phyloP scores from a whole-genome alignment of 2,888 invertebrate species.

The Drosophila cognata region DNA sequence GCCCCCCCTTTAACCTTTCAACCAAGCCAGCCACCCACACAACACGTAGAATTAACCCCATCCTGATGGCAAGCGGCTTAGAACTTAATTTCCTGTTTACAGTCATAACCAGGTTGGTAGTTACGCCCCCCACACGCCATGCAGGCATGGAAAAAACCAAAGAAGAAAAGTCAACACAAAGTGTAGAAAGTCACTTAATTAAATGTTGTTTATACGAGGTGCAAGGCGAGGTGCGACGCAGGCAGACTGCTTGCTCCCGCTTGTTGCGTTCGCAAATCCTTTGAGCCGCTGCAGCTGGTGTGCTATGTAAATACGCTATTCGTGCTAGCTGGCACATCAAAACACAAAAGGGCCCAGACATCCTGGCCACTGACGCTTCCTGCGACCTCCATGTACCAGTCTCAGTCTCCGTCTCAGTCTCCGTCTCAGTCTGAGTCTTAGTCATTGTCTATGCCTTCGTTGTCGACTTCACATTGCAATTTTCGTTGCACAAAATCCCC shows the following conservation, averaged over 20 bases:
- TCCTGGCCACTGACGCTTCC: constrained; percentile 24
- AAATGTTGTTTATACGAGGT: constrained; percentile 66
- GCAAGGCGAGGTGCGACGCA: constrained; percentile 23
- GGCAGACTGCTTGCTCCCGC: constrained; percentile 13
- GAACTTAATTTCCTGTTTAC: constrained; percentile 69
- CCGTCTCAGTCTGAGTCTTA: constrained; percentile 7
- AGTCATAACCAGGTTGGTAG: constrained; percentile 54
- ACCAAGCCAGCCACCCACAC: neutral
- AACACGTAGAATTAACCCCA: constrained; percentile 2
- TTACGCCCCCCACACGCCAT: constrained; percentile 32
- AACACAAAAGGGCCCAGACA: constrained; percentile 36
- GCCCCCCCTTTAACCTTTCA: constrained; percentile 26
- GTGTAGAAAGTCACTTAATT: constrained; percentile 69
- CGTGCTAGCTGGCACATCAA: constrained; percentile 47
- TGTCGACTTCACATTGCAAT: constrained; percentile 49
- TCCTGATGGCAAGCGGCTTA: constrained; percentile 47
- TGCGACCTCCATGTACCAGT: neutral
- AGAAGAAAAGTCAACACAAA: constrained; percentile 33
- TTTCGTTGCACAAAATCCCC: constrained; percentile 67
- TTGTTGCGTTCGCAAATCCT: constrained; percentile 54
- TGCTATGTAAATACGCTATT: constrained; percentile 57
- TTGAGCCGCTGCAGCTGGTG: constrained; percentile 38
- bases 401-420: constrained; percentile 1
- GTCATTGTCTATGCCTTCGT: constrained; percentile 13
- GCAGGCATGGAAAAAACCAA: constrained; percentile 12